Evolutionary conservation across 2,113 vertebrate species (phyloP).

Genomic region (Neoarius graeffei): DNA sequence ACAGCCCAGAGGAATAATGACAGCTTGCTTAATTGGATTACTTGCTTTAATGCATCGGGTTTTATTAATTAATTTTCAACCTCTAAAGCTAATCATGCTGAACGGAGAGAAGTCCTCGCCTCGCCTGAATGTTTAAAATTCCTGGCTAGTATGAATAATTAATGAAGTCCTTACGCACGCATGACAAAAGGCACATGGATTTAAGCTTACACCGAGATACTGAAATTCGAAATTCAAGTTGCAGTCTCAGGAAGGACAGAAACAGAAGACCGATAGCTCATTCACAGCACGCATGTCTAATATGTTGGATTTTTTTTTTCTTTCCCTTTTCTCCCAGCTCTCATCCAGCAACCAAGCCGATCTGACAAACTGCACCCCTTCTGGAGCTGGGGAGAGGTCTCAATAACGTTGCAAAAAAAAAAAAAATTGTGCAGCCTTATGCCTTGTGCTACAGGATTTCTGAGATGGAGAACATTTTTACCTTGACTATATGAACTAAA

Average conservation of each 20-base stretch:
- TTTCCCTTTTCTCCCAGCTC: not conserved
- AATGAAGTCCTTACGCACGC: constrained; percentile 10
- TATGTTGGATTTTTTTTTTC: not conserved
- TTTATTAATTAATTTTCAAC: constrained; percentile 49
- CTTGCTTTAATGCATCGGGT: constrained; percentile 49
- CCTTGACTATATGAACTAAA: not conserved
- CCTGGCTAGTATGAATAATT: not conserved
- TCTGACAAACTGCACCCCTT: constrained; percentile 7
- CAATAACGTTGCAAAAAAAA: not conserved
- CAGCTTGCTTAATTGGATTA: constrained; percentile 50
- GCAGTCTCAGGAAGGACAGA: not conserved
- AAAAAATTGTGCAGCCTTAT: not conserved
- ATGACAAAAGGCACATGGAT: not conserved
- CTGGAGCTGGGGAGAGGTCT: constrained; percentile 24
- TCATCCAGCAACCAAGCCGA: constrained; percentile 5
- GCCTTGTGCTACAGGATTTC: not conserved
- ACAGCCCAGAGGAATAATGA: constrained; percentile 39
- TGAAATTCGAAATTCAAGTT: not conserved
- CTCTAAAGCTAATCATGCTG: constrained; percentile 40
- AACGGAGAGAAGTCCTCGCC: not conserved
- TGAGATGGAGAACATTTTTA: not conserved
- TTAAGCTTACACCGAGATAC: constrained; percentile 1
- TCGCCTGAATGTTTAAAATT: constrained; percentile 3
- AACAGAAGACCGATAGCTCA: not conserved
- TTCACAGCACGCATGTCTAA: not conserved